Base-by-base conservation (phyloP, 2,888 invertebrate genomes). In the Acholoe squamosa region DNA sequence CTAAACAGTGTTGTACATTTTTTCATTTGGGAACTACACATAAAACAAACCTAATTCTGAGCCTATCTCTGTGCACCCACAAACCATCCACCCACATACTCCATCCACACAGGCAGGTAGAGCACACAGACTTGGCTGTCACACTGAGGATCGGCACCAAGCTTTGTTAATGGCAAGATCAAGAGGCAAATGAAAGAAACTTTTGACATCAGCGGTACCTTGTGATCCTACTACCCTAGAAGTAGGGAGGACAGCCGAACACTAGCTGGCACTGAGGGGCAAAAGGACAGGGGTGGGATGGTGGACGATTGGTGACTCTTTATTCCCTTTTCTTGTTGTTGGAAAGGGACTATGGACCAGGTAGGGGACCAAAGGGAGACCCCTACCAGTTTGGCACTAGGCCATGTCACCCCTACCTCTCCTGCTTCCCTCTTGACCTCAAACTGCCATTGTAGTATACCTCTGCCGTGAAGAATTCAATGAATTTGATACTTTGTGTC, bases 141-240 rank as follows among this genome's bases (percentile, higher is more conserved):
- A 61, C 61, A 19, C 71, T 28, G 31, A 71, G 71, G 71, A 25
- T 71, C 10, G 71, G 19, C 28, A 25, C 71, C 71, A 71, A 25
- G 71, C 71, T 71, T 71, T 71, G 71, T 71, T 71, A 71, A 71
- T 71, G 71, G 31, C 25, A 71, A 28, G 71, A 71, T 71, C 71
- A 71, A 71, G 71, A 28, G 71, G 14, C 1, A 28, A 71, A 28
- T 71, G 28, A 71, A 71, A 71, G 71, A 71, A 28, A 28, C 71
- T 71, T 28, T 28, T 71, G 71, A 71, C 71, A 28, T 71, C 71
- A 71, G 28, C 28, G 71, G 71, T 28, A 28, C 14, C 71, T 16
- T 71, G 71, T 71, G 71, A 71, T 71, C 28, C 71, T 25, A 0
- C n/a, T 14, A 71, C 19, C 61, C 61, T 14, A 61, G 22, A 61